Evolutionary conservation across 1,140 invertebrate species (phyloP), one percentile per base, ranked within the genome.

Genomic region (Sipha flava): DNA sequence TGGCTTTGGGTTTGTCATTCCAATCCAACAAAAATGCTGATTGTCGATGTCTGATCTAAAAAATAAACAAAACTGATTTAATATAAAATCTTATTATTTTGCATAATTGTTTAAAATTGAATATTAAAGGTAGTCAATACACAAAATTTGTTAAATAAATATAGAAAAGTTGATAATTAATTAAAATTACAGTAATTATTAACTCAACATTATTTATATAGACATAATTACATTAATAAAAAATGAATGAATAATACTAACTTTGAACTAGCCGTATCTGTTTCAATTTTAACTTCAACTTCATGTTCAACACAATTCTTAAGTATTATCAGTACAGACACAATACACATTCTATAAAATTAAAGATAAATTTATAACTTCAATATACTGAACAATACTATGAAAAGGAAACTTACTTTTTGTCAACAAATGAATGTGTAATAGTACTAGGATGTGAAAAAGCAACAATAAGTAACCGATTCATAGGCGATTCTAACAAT

Each of bases 401-500:
- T 57, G 7, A 37, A 52, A 31, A 68, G 64, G n/a, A 81, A 29
- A 34, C 16, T 73, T 66, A 81, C 75, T 85, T 83, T 57, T 79
- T 85, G 16, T 75, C 79, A 18, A 57, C 47, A 83, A 88, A 88
- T 81, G 86, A 82, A 82, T 88, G 87, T 1, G 68, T 80, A 5
- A 84, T 40, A 7, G 83, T 81, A 45, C 82, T 82, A 7, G 81
- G 79, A 66, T 88, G 86, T 40, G 82, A 82, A 26, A 87, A 81
- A 40, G 82, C 84, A 72, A 81, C 37, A 14, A 68, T 81, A 16
- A 81, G 29, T 23, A 80, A 81, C 34, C 34, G 49, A 57, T 77
- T 77, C 73, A 77, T 77, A 10, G 73, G 73, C 4, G 73, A 77
- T 43, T 77, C 73, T 77, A 77, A 77, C 2, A 26, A 77, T 31